Base-by-base conservation (phyloP, 2,888 invertebrate species). In the Brachypalpus laphriformis region DNA sequence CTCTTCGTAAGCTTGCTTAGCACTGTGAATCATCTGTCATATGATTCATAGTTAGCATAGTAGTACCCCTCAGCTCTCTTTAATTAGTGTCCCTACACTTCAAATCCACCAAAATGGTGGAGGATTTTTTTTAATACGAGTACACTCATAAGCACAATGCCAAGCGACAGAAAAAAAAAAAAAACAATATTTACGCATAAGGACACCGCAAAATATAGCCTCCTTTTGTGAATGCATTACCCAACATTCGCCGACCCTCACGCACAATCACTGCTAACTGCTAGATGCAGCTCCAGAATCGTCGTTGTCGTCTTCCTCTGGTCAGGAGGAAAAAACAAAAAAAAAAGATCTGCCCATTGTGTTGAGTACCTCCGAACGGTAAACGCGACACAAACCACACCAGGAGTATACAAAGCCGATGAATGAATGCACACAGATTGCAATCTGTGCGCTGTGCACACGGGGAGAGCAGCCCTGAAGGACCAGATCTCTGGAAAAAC, bases 361-460 rank as follows among this genome's bases (percentile, higher is more conserved):
- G 22, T 71, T 57, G 47, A 11, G 75, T 31, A 49, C 25, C 37
- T 49, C 56, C 70, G 57, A 82, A 76, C 82, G 76, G 82, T 82
- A 82, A 76, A 82, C 56, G 76, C 82, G 70, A 82, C 75, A 76
- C 70, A 76, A 70, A 65, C 63, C 70, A 82, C 82, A 65, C 75
- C 82, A 76, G 49, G 49, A 75, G 66, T 82, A 63, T 76, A 70
- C 68, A 70, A 82, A 75, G 76, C 71, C 70, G 63, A 71, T 82
- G 82, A 82, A 82, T 82, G 82, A 70, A 82, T 76, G 82, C 57
- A 82, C 70, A 76, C 63, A 76, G 82, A 82, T 82, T 61, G 70
- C 56, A 76, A 82, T 82, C 82, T 61, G 40, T 11, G 18, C 49
- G 47, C 49, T 76, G 40, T 42, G n/a, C 31, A 54, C 42, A 61